Percentiles rank a stretch among this genome's conserved stretches.
Evolutionary conservation across 2,888 invertebrate genomes (phyloP).

Genomic region (Eucriotettix oculatus): DNA sequence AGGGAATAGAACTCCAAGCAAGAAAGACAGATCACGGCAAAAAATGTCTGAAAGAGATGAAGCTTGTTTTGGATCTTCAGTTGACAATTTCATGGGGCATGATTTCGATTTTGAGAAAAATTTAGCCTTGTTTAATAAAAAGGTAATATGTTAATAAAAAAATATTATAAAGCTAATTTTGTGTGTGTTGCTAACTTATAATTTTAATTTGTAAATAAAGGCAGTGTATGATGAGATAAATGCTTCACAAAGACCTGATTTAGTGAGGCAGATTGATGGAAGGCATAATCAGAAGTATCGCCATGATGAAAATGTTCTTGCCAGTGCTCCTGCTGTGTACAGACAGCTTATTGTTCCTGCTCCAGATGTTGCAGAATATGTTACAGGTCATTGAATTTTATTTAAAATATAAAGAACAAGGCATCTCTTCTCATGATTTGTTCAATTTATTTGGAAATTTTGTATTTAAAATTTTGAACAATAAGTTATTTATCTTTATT

Average conservation of each 20-base stretch:
- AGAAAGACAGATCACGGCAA: slow-evolving; percentile 30
- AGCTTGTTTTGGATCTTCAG: slow-evolving; percentile 59
- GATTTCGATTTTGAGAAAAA: slow-evolving; percentile 95
- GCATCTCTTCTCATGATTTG: too few relatives aligned
- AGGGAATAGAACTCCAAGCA: slow-evolving; percentile 24
- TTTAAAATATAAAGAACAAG: too few relatives aligned
- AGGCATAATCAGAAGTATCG: slow-evolving; percentile 38
- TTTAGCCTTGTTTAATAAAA: slow-evolving; percentile 77
- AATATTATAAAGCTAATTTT: background rate
- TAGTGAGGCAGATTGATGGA: slow-evolving; percentile 34
- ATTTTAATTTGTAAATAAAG: slow-evolving; percentile 21
- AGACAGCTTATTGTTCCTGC: slow-evolving; percentile 57
- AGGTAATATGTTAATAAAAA: slow-evolving; percentile 20
- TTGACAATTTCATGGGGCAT: slow-evolving; percentile 44
- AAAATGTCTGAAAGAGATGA: slow-evolving; percentile 39
- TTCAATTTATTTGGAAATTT: too few relatives aligned
- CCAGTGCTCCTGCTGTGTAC: slow-evolving; percentile 41
- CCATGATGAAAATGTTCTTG: slow-evolving; percentile 75
- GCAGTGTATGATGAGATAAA: slow-evolving; percentile 62
- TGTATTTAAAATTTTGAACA: too few relatives aligned
- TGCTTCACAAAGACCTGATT: slow-evolving; percentile 40
- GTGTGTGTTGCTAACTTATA: background rate
- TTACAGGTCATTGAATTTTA: slow-evolving; percentile 30
- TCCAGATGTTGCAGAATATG: slow-evolving; percentile 43
- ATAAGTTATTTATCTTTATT: too few relatives aligned